Conservation (phyloP, 1,140 invertebrate genomes). For the Aphidius gifuensis region DNA sequence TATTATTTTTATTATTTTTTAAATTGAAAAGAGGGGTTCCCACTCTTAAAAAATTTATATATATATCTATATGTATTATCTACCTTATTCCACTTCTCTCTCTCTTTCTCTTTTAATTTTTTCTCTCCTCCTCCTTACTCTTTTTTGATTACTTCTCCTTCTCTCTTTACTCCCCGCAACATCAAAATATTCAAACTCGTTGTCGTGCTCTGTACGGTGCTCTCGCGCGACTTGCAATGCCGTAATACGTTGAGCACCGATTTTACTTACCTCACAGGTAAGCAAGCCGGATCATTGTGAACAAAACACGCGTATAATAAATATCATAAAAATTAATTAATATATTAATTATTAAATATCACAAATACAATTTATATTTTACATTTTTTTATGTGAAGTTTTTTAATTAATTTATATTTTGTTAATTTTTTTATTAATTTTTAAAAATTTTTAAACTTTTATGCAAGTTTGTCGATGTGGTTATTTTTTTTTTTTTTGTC, state of each 20-base stretch:
- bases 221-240: slow-evolving; percentile 46
- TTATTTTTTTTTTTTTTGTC: too few relatives aligned
- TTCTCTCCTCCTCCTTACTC: slow-evolving; percentile 25
- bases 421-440: too few relatives aligned
- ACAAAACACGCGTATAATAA: slow-evolving; percentile 21
- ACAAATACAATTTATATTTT: too few relatives aligned
- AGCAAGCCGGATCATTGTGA: slow-evolving; percentile 30
- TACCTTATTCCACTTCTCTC: slow-evolving; percentile 16
- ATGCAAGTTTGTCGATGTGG: too few relatives aligned
- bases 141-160: slow-evolving; percentile 21
- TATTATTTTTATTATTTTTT: too few relatives aligned
- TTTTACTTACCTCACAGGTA: slow-evolving; percentile 56
- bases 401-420: too few relatives aligned
- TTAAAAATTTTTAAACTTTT: too few relatives aligned
- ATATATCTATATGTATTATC: too few relatives aligned
- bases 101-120: slow-evolving; percentile 26
- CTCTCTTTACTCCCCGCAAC: slow-evolving; percentile 2
- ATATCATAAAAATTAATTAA: neutral
- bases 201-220: neutral
- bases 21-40: too few relatives aligned
- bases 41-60: too few relatives aligned
- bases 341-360: too few relatives aligned
- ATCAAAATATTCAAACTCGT: neutral
- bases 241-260: slow-evolving; percentile 49
- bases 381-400: too few relatives aligned